Percentiles rank a stretch among this genome's conserved stretches.
Evolutionary conservation across 2,797 vertebrate genomes (phyloP).

Genomic region (Danionella dracula): DNA sequence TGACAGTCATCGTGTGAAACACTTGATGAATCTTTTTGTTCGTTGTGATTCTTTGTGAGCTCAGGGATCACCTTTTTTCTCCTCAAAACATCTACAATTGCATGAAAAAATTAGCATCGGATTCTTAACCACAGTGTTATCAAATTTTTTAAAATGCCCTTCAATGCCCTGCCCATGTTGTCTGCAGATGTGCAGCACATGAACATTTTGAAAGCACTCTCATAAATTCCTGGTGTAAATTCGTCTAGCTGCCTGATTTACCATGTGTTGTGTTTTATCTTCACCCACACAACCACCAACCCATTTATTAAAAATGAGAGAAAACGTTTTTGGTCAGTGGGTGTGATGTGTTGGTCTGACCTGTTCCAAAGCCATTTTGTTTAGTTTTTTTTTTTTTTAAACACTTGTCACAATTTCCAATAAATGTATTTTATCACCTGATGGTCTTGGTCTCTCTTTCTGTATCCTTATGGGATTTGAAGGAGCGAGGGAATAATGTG

Average conservation of each 20-base stretch:
- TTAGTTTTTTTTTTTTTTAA: slow-evolving; percentile 29
- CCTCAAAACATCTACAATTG: slow-evolving; percentile 18
- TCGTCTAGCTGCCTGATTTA: slow-evolving; percentile 19
- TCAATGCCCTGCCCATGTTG: not conserved
- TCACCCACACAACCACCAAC: slow-evolving; percentile 8
- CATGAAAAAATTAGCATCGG: slow-evolving; percentile 24
- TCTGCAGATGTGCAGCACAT: slow-evolving; percentile 13
- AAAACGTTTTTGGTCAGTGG: slow-evolving; percentile 22
- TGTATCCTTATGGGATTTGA: not conserved
- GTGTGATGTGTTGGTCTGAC: slow-evolving; percentile 38
- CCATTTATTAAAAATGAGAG: slow-evolving; percentile 17
- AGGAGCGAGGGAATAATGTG: not conserved
- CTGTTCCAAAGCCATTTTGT: slow-evolving; percentile 30
- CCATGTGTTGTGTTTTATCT: slow-evolving; percentile 23
- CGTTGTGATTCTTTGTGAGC: slow-evolving; percentile 35
- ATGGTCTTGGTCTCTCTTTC: not conserved
- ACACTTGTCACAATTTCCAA: slow-evolving; percentile 51
- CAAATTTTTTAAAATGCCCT: not conserved
- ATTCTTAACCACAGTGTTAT: not conserved
- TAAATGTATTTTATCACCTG: slow-evolving; percentile 58
- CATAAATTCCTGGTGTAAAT: slow-evolving; percentile 6
- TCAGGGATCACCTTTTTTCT: slow-evolving; percentile 41
- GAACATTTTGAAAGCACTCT: not conserved
- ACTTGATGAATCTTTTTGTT: slow-evolving; percentile 4
- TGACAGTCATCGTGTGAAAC: not conserved